Base-by-base conservation (phyloP, 2,888 invertebrate genomes). In the Thymelicus acteon region DNA sequence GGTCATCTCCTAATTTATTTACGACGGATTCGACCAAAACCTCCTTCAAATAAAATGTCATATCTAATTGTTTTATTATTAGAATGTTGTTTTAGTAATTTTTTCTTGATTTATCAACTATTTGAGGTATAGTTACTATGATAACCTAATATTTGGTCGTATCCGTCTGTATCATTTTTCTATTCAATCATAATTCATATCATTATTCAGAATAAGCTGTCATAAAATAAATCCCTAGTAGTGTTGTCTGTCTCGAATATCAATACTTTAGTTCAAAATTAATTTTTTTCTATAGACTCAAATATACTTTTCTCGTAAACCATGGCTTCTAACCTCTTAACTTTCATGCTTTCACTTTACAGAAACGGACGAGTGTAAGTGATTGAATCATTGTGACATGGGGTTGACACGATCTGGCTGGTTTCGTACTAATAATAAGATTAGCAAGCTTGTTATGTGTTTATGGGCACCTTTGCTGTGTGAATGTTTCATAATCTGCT, bases 331-430 rank as follows among this genome's bases (percentile, higher is more conserved):
- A 91, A 91, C 91, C 80, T 86, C 82, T 86, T 81, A 90, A 85
- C 87, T 91, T 84, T 90, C 91, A 87, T 92, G 92, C 92, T 92
- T 90, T 92, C 92, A 88, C 84, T 90, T 93, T 93, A 90, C 93
- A 93, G 93, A 92, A 79, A 86, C 91, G 92, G 93, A 93, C 89
- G 92, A 93, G 90, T 92, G 93, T 93, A 93, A 93, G 93, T 92
- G 83, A 81, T 86, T 84, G 84, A 85, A 85, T 82, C 87, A 84
- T 89, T 86, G 82, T 86, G 82, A 82, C 80, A 81, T 81, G 85
- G 85, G 89, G 84, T 86, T 89, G 87, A 82, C 77, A 84, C 77
- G 80, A 74, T 82, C 70, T 75, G 72, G 78, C 80, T 80, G 85
- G 87, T 88, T 87, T 86, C 87, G 84, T 80, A 86, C 84, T 86